These are phyloP conservation scores for Enteromius paludinosus DNA, from an alignment of 2,797 vertebrate genomes.

Conservation along the genomic window DNA sequence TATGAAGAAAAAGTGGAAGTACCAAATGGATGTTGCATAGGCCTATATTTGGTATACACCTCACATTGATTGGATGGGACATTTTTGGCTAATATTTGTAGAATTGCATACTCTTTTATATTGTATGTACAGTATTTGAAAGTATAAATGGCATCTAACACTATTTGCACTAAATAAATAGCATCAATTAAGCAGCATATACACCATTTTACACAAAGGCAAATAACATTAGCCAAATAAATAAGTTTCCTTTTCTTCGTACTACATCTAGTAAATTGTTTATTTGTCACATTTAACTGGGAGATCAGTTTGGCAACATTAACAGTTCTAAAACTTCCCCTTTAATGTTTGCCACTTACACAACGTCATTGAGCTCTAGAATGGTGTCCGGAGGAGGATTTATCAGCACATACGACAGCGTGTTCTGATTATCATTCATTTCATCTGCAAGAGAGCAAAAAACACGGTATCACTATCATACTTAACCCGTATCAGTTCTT, in stretches of 20 bases:
- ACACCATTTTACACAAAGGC: not conserved
- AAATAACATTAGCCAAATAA: not conserved
- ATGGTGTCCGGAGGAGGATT: slow-evolving; percentile 95
- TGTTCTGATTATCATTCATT: slow-evolving; percentile 99
- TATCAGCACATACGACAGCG: slow-evolving; percentile 95
- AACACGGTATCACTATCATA: slow-evolving; percentile 42
- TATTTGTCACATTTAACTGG: not conserved
- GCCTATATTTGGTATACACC: not conserved
- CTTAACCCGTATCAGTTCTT: not conserved
- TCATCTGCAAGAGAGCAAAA: slow-evolving; percentile 82
- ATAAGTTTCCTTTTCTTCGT: not conserved
- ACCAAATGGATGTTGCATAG: not conserved
- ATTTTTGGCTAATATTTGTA: not conserved
- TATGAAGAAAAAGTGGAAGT: not conserved
- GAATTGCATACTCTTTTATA: not conserved
- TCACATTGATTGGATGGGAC: not conserved
- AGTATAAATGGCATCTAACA: not conserved
- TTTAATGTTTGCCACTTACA: slow-evolving; percentile 77
- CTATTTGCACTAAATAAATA: not conserved
- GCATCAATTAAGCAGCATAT: not conserved
- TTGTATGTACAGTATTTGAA: not conserved
- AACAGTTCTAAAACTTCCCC: not conserved
- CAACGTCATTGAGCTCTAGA: slow-evolving; percentile 94
- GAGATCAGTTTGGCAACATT: not conserved
- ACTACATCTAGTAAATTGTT: not conserved